phyloP scores from a whole-genome alignment of 2,888 invertebrate species.

The Agonum fuliginosum region DNA sequence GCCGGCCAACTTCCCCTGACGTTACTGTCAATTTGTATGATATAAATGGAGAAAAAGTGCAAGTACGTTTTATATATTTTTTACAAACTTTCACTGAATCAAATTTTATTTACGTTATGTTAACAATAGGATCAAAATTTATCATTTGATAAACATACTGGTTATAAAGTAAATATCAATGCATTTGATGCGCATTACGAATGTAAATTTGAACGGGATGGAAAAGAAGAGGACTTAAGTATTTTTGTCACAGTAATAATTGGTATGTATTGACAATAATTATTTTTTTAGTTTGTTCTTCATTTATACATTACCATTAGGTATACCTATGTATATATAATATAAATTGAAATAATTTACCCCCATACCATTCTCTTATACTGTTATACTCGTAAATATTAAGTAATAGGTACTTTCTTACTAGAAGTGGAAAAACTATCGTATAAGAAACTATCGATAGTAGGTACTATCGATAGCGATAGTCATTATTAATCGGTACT shows the following conservation, averaged over 20 bases:
- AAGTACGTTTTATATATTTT: too few relatives aligned
- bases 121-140: background rate
- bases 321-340: background rate
- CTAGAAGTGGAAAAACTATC: too few relatives aligned
- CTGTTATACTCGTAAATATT: too few relatives aligned
- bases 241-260: background rate
- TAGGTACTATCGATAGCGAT: too few relatives aligned
- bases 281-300: background rate
- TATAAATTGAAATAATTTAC: too few relatives aligned
- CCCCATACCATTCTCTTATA: too few relatives aligned
- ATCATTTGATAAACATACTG: background rate
- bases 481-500: too few relatives aligned
- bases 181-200: background rate
- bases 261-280: background rate
- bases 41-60: slow-evolving; percentile 70
- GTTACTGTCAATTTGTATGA: slow-evolving; percentile 73
- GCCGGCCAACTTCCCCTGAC: slow-evolving; percentile 78
- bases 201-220: background rate
- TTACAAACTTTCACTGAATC: too few relatives aligned
- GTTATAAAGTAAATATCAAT: background rate
- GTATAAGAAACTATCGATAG: too few relatives aligned
- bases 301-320: background rate
- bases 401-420: too few relatives aligned
- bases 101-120: too few relatives aligned
- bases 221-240: background rate